phyloP scores from a whole-genome alignment of 2,113 vertebrate genomes.

The Pyrgilauda ruficollis region DNA sequence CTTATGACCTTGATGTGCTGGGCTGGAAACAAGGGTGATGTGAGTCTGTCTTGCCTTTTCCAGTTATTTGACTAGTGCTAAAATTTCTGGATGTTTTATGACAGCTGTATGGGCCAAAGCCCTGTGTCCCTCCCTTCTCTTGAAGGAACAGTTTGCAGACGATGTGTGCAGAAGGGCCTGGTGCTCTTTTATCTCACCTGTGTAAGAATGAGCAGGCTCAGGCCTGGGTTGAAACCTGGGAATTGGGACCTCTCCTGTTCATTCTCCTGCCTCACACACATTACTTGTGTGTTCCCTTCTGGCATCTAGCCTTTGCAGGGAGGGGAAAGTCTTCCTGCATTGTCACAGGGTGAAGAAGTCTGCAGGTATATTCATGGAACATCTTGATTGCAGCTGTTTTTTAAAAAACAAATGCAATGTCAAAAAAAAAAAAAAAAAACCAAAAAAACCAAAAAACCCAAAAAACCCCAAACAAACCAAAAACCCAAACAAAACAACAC shows the following conservation, averaged over 20 bases:
- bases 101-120: not conserved
- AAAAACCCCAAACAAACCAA: not conserved
- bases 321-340: not conserved
- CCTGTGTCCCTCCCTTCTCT: not conserved
- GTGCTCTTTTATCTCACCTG: not conserved
- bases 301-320: not conserved
- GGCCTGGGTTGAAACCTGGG: not conserved
- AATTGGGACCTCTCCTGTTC: rapidly evolving
- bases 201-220: not conserved
- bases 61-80: not conserved
- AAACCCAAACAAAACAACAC: not conserved
- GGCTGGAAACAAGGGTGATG: not conserved
- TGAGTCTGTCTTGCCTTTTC: not conserved
- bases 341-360: not conserved
- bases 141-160: not conserved
- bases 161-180: not conserved
- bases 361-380: not conserved
- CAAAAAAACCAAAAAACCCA: too few relatives aligned
- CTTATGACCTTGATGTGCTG: not conserved
- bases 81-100: not conserved
- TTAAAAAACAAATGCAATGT: not conserved
- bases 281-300: not conserved
- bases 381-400: not conserved
- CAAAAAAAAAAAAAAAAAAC: not conserved
- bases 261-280: not conserved